Conservation (phyloP, 2,888 invertebrate genomes). For the Iselma pallidipennis region DNA sequence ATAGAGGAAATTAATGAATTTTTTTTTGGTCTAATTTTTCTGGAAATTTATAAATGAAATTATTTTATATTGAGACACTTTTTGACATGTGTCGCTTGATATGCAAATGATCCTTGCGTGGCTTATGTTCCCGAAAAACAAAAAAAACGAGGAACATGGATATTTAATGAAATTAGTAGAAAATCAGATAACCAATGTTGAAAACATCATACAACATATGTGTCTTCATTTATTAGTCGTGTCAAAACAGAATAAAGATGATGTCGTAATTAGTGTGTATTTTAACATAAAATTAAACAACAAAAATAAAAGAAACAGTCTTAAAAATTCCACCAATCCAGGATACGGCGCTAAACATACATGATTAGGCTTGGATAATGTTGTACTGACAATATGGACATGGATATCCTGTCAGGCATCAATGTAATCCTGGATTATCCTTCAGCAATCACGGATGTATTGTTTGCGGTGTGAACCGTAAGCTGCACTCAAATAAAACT, state of each 20-base stretch:
- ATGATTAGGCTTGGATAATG: neutral
- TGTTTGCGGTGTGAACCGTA: constrained; percentile 56
- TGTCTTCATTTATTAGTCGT: constrained; percentile 31
- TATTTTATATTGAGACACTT: neutral
- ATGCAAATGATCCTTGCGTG: constrained; percentile 1
- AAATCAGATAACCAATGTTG: constrained; percentile 36
- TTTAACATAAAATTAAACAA: no score
- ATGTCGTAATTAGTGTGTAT: neutral
- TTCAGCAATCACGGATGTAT: constrained; percentile 56
- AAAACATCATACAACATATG: constrained; percentile 34
- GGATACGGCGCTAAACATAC: no score
- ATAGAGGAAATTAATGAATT: no score
- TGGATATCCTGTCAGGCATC: constrained; percentile 25
- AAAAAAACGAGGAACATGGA: constrained; percentile 15
- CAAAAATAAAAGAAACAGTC: no score
- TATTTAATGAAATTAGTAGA: constrained; percentile 35
- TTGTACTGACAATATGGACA: neutral
- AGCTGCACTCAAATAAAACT: constrained; percentile 38
- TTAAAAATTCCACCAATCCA: no score
- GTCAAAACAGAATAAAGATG: constrained; percentile 28
- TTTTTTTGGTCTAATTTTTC: no score
- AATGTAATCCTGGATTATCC: constrained; percentile 56
- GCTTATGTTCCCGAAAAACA: neutral
- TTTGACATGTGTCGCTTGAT: neutral
- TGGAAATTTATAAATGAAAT: no score